These are phyloP conservation scores for Mobula birostris DNA, from an alignment of 2,113 vertebrate genomes.

Conservation along the genomic window DNA sequence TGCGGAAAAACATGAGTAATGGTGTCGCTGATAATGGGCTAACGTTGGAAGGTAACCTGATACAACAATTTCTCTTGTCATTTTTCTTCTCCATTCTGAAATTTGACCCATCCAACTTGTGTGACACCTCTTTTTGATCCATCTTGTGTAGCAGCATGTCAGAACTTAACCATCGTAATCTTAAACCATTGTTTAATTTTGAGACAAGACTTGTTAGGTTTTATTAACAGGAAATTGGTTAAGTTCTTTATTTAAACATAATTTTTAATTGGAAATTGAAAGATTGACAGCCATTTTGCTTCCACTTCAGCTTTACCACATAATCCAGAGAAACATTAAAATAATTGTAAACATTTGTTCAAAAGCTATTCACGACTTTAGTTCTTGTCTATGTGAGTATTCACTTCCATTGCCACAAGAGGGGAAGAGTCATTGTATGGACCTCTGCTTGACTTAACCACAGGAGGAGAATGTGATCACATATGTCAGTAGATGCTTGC, in stretches of 20 bases:
- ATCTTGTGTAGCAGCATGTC: neutral
- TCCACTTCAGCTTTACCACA: neutral
- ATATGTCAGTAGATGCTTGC: neutral
- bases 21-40: slow-evolving; percentile 91
- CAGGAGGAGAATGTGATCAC: neutral
- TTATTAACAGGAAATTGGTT: neutral
- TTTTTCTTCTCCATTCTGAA: neutral
- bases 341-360: neutral
- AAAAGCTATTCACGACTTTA: neutral
- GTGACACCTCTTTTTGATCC: neutral
- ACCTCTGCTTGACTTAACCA: neutral
- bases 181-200: no score
- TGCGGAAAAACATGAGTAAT: slow-evolving; percentile 85
- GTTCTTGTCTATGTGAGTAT: neutral
- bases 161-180: neutral
- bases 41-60: slow-evolving; percentile 76
- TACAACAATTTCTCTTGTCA: neutral
- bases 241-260: neutral
- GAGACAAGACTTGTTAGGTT: neutral
- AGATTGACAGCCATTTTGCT: neutral
- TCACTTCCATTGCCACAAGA: neutral
- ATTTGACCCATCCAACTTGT: neutral
- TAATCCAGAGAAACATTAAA: neutral
- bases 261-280: neutral
- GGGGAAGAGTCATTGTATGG: neutral